Percentiles rank a stretch among this genome's conserved stretches.
Evolutionary conservation across 2,113 vertebrate species (phyloP).

Genomic region (Oreochromis aureus): DNA sequence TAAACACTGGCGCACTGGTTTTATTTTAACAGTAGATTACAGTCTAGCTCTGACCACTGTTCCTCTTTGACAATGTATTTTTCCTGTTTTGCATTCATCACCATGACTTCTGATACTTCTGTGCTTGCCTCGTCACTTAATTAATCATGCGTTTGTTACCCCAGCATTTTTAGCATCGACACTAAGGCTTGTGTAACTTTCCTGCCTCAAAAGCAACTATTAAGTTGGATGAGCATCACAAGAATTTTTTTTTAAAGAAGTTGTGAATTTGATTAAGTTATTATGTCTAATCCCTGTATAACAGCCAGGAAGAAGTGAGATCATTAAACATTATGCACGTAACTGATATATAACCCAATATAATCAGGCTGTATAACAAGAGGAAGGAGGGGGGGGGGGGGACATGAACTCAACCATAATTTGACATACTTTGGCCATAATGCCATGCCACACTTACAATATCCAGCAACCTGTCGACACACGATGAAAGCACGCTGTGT

Average conservation of each 20-base stretch:
- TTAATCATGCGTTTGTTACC: neutral
- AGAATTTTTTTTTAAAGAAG: accelerated
- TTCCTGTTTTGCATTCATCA: neutral
- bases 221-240: neutral
- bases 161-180: neutral
- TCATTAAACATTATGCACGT: neutral
- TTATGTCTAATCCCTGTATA: neutral
- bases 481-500: conserved; percentile 76
- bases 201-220: neutral
- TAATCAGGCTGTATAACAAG: neutral
- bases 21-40: neutral
- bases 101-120: neutral
- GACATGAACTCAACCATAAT: neutral
- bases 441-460: conserved; percentile 61
- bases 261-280: neutral
- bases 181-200: neutral
- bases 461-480: conserved; percentile 72
- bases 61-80: neutral
- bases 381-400: neutral
- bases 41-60: neutral
- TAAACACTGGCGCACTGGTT: neutral
- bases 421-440: neutral
- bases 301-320: neutral
- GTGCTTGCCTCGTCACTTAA: neutral
- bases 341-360: neutral